phyloP scores from a whole-genome alignment of 2,888 invertebrate species.

The Mycalesis mineus region DNA sequence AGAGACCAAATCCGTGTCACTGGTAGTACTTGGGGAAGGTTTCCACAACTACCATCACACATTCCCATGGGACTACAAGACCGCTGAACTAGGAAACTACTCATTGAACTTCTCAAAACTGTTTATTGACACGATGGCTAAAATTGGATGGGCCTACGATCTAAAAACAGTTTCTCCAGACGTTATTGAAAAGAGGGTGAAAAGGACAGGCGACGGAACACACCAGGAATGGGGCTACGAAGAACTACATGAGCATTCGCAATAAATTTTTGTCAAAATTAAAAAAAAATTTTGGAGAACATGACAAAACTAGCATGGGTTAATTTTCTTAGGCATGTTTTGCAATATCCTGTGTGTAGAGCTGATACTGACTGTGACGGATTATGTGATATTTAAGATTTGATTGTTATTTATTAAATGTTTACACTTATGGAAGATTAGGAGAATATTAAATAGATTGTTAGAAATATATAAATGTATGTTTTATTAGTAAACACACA shows the following conservation, averaged over 20 bases:
- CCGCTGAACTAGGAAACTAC: slow-evolving; percentile 85
- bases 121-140: slow-evolving; percentile 88
- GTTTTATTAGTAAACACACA: background rate
- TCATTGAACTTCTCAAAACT: slow-evolving; percentile 84
- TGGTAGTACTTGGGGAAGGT: slow-evolving; percentile 85
- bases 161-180: slow-evolving; percentile 86
- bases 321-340: background rate
- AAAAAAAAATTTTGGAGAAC: background rate
- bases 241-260: slow-evolving; percentile 50
- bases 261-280: slow-evolving; percentile 15
- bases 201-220: slow-evolving; percentile 85
- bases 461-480: slow-evolving; percentile 14
- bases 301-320: background rate
- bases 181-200: slow-evolving; percentile 83
- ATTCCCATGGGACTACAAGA: slow-evolving; percentile 92
- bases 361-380: slow-evolving; percentile 20
- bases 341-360: slow-evolving; percentile 1
- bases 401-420: slow-evolving; percentile 23
- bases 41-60: slow-evolving; percentile 93
- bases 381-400: slow-evolving; percentile 32
- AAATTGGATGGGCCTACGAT: slow-evolving; percentile 92
- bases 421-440: slow-evolving; percentile 15
- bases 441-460: slow-evolving; percentile 10
- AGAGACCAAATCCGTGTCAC: slow-evolving; percentile 82
- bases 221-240: slow-evolving; percentile 88